phyloP scores from a whole-genome alignment of 1,140 invertebrate species.

The Drosophila kanapiae region DNA sequence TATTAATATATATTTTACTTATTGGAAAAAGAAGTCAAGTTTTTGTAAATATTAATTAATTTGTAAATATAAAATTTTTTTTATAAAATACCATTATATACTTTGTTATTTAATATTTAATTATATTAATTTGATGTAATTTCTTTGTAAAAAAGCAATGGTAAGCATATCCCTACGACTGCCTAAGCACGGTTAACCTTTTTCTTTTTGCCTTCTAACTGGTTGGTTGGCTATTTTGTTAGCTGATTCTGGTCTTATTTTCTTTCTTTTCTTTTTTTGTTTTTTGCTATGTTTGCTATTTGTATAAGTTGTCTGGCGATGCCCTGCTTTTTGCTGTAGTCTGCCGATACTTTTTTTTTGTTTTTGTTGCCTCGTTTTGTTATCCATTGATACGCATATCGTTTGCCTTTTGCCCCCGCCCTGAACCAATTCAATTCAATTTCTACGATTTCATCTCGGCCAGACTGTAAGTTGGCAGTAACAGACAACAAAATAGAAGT shows the following conservation, averaged over 20 bases:
- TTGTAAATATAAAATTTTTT: not conserved
- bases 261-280: slow-evolving; percentile 23
- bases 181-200: not conserved
- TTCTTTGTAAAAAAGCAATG: not conserved
- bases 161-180: not conserved
- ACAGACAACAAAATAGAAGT: slow-evolving; percentile 25
- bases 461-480: slow-evolving; percentile 53
- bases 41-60: not conserved
- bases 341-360: slow-evolving; percentile 41
- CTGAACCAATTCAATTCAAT: slow-evolving; percentile 67
- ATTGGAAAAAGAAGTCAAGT: no score
- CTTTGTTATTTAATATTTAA: not conserved
- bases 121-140: no score
- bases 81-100: not conserved
- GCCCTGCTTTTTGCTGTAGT: slow-evolving; percentile 48
- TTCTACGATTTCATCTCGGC: slow-evolving; percentile 79
- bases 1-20: not conserved
- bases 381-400: slow-evolving; percentile 76
- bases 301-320: slow-evolving; percentile 71
- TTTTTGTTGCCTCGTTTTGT: slow-evolving; percentile 43
- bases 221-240: slow-evolving; percentile 52
- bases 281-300: slow-evolving; percentile 58
- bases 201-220: slow-evolving; percentile 31
- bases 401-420: slow-evolving; percentile 59
- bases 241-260: slow-evolving; percentile 20